Evolutionary conservation across 30 jellyfish, hydroid and myxozoan genomes (phyloP).

Genomic region (Clytia hemisphaerica): DNA sequence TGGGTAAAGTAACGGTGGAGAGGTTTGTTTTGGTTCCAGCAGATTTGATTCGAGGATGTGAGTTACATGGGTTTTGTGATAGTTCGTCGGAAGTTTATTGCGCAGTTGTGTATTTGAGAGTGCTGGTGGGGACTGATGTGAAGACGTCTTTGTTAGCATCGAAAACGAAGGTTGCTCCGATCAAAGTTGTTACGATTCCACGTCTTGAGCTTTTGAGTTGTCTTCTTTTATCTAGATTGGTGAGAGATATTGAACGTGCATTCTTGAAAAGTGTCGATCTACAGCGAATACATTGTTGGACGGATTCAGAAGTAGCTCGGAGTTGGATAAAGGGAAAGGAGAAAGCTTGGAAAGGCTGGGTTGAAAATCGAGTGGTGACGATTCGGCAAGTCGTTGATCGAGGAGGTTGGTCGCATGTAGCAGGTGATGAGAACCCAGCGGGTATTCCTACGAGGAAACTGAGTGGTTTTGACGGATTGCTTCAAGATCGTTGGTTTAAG

Average conservation of each 20-base stretch:
- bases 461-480: neutral
- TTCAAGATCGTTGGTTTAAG: conserved; percentile 17
- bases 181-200: conserved; percentile 47
- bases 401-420: conserved; percentile 38
- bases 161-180: conserved; percentile 59
- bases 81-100: conserved; percentile 48
- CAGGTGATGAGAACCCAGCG: conserved; percentile 37
- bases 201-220: conserved; percentile 70
- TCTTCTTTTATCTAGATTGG: conserved; percentile 34
- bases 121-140: conserved; percentile 38
- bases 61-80: conserved; percentile 66
- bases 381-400: conserved; percentile 26
- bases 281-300: conserved; percentile 42
- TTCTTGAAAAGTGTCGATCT: conserved; percentile 22
- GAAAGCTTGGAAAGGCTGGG: conserved; percentile 37
- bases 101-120: conserved; percentile 55
- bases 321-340: conserved; percentile 59
- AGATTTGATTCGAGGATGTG: no score
- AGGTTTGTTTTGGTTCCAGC: conserved; percentile 1
- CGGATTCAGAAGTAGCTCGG: conserved; percentile 50
- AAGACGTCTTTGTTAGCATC: conserved; percentile 37
- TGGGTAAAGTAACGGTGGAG: neutral
- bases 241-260: conserved; percentile 11
- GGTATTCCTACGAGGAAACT: conserved; percentile 33
- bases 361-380: conserved; percentile 21